Evolutionary conservation across 2,797 vertebrate genomes (phyloP), one percentile per base, ranked within the genome.

Genomic region (Galago senegalensis): DNA sequence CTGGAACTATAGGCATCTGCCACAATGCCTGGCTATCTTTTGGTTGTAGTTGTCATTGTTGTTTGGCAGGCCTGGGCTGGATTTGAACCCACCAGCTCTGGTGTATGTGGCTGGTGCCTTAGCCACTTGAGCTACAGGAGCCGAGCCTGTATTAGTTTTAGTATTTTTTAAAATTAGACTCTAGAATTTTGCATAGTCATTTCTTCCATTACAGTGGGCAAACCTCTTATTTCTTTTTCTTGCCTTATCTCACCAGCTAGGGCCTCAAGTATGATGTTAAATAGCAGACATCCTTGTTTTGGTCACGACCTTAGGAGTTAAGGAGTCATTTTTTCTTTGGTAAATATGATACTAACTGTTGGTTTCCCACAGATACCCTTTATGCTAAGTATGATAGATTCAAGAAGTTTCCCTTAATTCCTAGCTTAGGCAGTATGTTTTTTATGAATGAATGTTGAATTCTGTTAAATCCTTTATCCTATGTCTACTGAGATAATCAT

Each of bases 391-490:
- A 31, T 21, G n/a, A 56, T 23, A 27, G 7, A 56, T 7, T 20
- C 17, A 63, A 17, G n/a, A 31, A 11, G 25, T 40, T 65, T 93
- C 31, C 53, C 75, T 88, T 88, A 69, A 85, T 73, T 89, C 46
- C 25, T 53, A 61, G 5, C 63, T 91, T 46, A 81, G 29, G 46
- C 12, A 43, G 46, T 73, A 89, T 34, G 58, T 77, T 69, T 77
- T 63, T 79, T 69, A 94, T 20, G n/a, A 88, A 65, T 58, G 20
- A 34, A 89, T 27, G 1, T 4, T 81, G 16, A 37, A 43, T 93
- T 90, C 77, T 92, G 89, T 69, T 40, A 67, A 65, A 77, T 34
- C 25, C 53, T 76, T 77, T 65, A 87, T 88, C 49, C 34, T 91
- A 27, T 37, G 63, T 21, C 80, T 87, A 49, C 17, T 43, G 31